These are phyloP conservation scores for Drosophila acutilabella DNA, from an alignment of 2,888 invertebrate species.

Conservation along the genomic window DNA sequence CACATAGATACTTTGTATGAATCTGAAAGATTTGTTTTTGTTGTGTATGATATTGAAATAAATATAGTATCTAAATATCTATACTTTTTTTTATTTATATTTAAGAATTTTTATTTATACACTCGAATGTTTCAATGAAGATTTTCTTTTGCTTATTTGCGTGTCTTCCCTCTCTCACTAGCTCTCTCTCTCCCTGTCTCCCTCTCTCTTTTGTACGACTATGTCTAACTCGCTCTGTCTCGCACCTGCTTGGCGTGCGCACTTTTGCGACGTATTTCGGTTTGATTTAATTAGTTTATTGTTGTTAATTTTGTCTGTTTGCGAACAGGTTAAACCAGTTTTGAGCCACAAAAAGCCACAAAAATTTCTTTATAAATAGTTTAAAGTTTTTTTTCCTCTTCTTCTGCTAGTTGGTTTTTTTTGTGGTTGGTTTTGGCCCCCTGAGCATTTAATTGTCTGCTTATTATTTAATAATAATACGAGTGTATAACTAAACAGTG, in stretches of 20 bases:
- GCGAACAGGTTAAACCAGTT: slow-evolving; percentile 68
- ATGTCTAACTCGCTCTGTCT: slow-evolving; percentile 18
- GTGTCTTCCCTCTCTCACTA: background rate
- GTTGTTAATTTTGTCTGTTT: slow-evolving; percentile 61
- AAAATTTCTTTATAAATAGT: slow-evolving; percentile 56
- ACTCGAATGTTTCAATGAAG: slow-evolving; percentile 9
- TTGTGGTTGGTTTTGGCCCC: slow-evolving; percentile 6
- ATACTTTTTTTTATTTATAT: slow-evolving; percentile 18
- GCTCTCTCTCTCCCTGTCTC: background rate
- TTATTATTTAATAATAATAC: slow-evolving; percentile 49
- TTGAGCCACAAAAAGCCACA: slow-evolving; percentile 31
- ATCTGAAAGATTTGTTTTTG: background rate
- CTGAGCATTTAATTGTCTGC: slow-evolving; percentile 53
- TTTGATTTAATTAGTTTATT: slow-evolving; percentile 77
- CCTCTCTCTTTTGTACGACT: slow-evolving; percentile 20
- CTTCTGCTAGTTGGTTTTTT: slow-evolving; percentile 31
- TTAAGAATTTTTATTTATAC: slow-evolving; percentile 16
- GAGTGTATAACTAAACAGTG: slow-evolving; percentile 46
- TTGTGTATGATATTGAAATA: slow-evolving; percentile 13
- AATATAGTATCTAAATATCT: background rate
- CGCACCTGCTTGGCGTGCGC: slow-evolving; percentile 22
- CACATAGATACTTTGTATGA: background rate
- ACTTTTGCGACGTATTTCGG: slow-evolving; percentile 70
- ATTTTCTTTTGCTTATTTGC: slow-evolving; percentile 23
- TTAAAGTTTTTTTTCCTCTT: slow-evolving; percentile 32